Conservation (phyloP, 2,113 vertebrate genomes). For the Sebastes schlegelii region DNA sequence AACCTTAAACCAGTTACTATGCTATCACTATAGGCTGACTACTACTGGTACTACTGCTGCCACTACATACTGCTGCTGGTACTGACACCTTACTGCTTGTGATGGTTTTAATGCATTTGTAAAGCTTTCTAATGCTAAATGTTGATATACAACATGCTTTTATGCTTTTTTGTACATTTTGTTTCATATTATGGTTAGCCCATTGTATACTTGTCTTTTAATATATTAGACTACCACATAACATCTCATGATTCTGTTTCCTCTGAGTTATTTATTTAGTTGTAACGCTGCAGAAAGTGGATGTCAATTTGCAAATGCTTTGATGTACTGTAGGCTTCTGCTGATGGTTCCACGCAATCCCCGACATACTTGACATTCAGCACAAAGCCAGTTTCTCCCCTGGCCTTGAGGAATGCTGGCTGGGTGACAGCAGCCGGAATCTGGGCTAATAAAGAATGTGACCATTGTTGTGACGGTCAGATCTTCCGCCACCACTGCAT, state of each 20-base stretch:
- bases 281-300: conserved; percentile 22
- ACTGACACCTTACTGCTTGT: not conserved
- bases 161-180: not conserved
- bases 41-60: not conserved
- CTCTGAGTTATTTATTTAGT: conserved; percentile 9
- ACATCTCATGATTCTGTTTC: not conserved
- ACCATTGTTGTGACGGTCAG: conserved; percentile 63
- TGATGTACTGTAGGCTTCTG: conserved; percentile 14
- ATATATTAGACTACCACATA: not conserved
- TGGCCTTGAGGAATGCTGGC: conserved; percentile 68
- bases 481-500: conserved; percentile 31
- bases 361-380: conserved; percentile 65
- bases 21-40: not conserved
- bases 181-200: not conserved
- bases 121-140: not conserved
- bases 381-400: conserved; percentile 53
- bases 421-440: conserved; percentile 52
- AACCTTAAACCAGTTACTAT: too few relatives aligned
- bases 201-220: not conserved
- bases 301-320: conserved; percentile 28
- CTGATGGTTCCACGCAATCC: conserved; percentile 31
- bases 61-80: not conserved
- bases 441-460: conserved; percentile 65
- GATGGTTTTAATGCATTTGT: not conserved
- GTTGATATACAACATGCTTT: not conserved